A percentile compares a stretch with the other conserved stretches of the same genome.
Conservation (phyloP, 2,797 vertebrate genomes). For the Simalia tracyae region DNA sequence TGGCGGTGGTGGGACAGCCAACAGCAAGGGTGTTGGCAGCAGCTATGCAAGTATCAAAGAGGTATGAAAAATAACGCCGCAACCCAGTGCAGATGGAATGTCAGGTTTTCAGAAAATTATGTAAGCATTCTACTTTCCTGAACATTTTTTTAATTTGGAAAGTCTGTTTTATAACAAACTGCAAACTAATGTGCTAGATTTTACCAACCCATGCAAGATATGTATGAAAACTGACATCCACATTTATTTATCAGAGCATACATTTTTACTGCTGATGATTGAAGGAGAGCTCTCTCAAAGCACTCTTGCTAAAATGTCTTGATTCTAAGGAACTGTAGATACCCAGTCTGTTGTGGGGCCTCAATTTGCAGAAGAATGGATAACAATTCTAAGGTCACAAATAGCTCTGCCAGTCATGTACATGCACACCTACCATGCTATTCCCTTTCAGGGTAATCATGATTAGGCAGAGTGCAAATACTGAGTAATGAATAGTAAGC, state of each 20-base stretch:
- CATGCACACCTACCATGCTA: background rate
- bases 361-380: slow-evolving; percentile 29
- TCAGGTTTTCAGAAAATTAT: slow-evolving; percentile 22
- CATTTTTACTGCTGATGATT: slow-evolving; percentile 58
- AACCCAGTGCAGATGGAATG: background rate
- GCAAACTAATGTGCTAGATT: slow-evolving; percentile 9
- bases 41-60: background rate
- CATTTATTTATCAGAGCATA: slow-evolving; percentile 62
- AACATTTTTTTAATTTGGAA: slow-evolving; percentile 1
- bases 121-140: slow-evolving; percentile 11
- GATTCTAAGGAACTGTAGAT: slow-evolving; percentile 30
- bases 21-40: background rate
- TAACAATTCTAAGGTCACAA: slow-evolving; percentile 41
- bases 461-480: background rate
- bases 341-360: slow-evolving; percentile 39
- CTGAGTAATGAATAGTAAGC: background rate
- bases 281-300: slow-evolving; percentile 58
- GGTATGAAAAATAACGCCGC: background rate
- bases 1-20: background rate
- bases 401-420: slow-evolving; percentile 15
- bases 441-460: background rate
- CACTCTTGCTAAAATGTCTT: slow-evolving; percentile 43
- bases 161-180: background rate
- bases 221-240: slow-evolving; percentile 54
- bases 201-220: slow-evolving; percentile 52